Evolutionary conservation across 2,888 invertebrate genomes (phyloP).

Genomic region (Hypolimnas misippus): DNA sequence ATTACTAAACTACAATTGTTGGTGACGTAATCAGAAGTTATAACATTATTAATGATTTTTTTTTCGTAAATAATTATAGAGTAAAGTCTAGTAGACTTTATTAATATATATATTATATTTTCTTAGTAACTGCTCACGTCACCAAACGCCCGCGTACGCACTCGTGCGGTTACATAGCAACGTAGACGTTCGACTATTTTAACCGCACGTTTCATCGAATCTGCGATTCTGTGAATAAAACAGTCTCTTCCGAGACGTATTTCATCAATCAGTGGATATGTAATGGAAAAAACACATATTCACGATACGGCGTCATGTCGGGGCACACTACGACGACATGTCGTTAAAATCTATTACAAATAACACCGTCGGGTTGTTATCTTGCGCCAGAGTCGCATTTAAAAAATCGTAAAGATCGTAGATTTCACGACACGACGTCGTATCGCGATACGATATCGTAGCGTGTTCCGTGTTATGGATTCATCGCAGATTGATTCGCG

Average conservation of each 20-base stretch:
- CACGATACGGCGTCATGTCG: too few relatives aligned
- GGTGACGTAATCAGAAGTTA: conserved; percentile 7
- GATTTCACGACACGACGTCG: too few relatives aligned
- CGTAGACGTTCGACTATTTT: neutral
- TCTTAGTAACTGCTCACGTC: neutral
- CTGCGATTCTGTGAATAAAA: neutral
- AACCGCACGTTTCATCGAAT: conserved; percentile 5
- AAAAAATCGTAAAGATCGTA: too few relatives aligned
- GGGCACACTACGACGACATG: too few relatives aligned
- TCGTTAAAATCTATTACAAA: too few relatives aligned
- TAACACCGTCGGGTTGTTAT: too few relatives aligned
- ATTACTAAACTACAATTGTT: neutral
- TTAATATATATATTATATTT: neutral
- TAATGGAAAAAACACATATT: too few relatives aligned
- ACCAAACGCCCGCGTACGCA: neutral
- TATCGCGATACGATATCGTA: too few relatives aligned
- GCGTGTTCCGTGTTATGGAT: too few relatives aligned
- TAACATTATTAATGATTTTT: neutral
- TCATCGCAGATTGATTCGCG: too few relatives aligned
- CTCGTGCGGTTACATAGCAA: neutral
- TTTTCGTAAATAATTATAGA: neutral
- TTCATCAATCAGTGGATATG: too few relatives aligned
- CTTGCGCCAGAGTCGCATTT: too few relatives aligned
- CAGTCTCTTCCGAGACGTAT: neutral
- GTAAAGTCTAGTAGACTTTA: neutral